Conservation (phyloP, 2,113 vertebrate species). For the Chascanopsetta lugubris region DNA sequence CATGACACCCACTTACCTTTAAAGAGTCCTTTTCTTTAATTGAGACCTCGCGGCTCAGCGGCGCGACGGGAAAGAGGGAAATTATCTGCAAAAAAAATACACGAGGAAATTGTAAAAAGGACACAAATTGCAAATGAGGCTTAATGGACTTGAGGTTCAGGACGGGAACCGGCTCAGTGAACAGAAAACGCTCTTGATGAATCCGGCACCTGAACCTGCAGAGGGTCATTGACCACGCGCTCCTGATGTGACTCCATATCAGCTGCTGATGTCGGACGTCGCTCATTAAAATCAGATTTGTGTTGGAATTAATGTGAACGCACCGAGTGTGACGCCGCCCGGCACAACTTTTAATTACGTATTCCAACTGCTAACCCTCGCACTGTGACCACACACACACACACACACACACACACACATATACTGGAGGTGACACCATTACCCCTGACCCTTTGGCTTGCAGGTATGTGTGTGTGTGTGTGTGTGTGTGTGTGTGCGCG, state of each 20-base stretch:
- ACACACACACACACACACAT: conserved; percentile 18
- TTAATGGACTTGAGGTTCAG: conserved; percentile 25
- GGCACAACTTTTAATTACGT: conserved; percentile 52
- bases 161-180: not conserved
- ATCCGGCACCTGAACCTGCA: conserved; percentile 27
- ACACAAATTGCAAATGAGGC: conserved; percentile 1
- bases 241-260: conserved; percentile 22
- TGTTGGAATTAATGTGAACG: conserved; percentile 42
- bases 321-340: conserved; percentile 22
- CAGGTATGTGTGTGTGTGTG: not conserved
- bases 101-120: no score
- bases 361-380: conserved; percentile 10
- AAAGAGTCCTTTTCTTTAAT: no score
- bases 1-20: no score
- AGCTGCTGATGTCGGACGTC: conserved; percentile 24
- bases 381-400: conserved; percentile 12
- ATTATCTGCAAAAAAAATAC: not conserved
- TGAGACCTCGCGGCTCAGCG: no score
- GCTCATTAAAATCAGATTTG: conserved; percentile 61
- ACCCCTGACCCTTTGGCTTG: no score
- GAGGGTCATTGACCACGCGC: conserved; percentile 27
- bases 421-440: conserved; percentile 46
- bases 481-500: conserved; percentile 22
- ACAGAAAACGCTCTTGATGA: conserved; percentile 22
- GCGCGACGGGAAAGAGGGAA: no score